Evolutionary conservation across 2,888 invertebrate species (phyloP).

Genomic region (Elegia similella): DNA sequence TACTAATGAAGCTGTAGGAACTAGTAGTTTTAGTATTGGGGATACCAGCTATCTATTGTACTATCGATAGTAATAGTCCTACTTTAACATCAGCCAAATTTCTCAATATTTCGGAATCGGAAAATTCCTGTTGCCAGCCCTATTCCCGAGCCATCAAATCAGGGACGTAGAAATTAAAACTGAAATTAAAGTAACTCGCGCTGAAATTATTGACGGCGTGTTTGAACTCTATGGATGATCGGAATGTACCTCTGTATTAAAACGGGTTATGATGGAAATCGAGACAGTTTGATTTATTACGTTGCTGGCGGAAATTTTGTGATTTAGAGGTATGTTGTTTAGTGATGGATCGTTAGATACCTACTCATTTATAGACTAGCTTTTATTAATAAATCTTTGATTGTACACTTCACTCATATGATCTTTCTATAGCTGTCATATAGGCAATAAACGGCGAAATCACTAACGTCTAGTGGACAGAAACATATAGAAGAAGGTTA

Average conservation of each 20-base stretch:
- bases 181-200: slow-evolving; percentile 22
- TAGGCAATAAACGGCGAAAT: too few species aligned
- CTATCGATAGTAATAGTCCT: too few species aligned
- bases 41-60: too few species aligned
- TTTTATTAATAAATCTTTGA: too few species aligned
- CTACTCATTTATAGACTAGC: too few species aligned
- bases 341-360: not conserved
- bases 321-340: not conserved
- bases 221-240: slow-evolving; percentile 11
- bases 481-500: too few species aligned
- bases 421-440: too few species aligned
- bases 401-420: too few species aligned
- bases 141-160: slow-evolving; percentile 59
- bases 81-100: not conserved
- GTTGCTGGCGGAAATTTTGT: not conserved
- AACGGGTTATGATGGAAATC: not conserved
- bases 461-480: too few species aligned
- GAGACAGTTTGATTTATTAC: not conserved
- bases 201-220: slow-evolving; percentile 10
- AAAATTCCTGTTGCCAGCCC: not conserved
- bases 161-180: slow-evolving; percentile 51
- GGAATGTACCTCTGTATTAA: slow-evolving; percentile 1
- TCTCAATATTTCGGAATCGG: slow-evolving; percentile 5
- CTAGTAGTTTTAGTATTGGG: too few species aligned
- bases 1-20: too few species aligned